Base-by-base conservation (phyloP, 2,797 vertebrate genomes). In the Muraenolepis orangiensis region DNA sequence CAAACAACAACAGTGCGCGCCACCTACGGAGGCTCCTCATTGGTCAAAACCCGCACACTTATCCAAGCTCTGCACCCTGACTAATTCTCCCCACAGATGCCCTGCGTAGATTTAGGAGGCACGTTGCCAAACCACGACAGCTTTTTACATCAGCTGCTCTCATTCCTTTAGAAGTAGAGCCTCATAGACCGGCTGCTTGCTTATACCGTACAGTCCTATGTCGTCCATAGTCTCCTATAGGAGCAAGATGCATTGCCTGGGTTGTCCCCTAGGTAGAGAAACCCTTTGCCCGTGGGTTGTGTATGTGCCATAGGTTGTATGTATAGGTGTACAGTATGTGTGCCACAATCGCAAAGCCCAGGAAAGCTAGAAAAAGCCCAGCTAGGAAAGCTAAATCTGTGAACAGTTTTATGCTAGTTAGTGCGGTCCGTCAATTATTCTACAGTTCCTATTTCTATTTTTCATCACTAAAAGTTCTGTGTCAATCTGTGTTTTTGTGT, bases 121-220 rank as follows among this genome's bases (percentile, higher is more conserved):
- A 75, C 66, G 72, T 78, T 88, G 86, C 82, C 87, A 89, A 87
- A 87, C 88, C 85, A 79, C 84, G 57, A 81, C 81, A 80, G 77
- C 79, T 79, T 85, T 90, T 90, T 84, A 76, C 84, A 84, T 84
- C 82, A 81, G 79, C 80, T 74, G 79, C 77, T 26, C 5, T 36
- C 51, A 36, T 66, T 67, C 36, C 34, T 42, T 74, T 42, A 20
- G 72, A 36, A 34, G 72, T 30, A 13, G 7, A 20, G 23, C 32
- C 26, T 34, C 34, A 12, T 31, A 66, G 36, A 40, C 66, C 11
- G 34, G 72, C 69, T 29, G 30, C 66, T 72, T 46, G 38, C n/a
- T n/a, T n/a, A n/a, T n/a, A n/a, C n/a, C n/a, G n/a, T n/a, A n/a
- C n/a, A n/a, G n/a, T n/a, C n/a, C n/a, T n/a, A n/a, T n/a, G n/a